phyloP scores from a whole-genome alignment of 2,888 invertebrate genomes.

The Hartigia nigra region DNA sequence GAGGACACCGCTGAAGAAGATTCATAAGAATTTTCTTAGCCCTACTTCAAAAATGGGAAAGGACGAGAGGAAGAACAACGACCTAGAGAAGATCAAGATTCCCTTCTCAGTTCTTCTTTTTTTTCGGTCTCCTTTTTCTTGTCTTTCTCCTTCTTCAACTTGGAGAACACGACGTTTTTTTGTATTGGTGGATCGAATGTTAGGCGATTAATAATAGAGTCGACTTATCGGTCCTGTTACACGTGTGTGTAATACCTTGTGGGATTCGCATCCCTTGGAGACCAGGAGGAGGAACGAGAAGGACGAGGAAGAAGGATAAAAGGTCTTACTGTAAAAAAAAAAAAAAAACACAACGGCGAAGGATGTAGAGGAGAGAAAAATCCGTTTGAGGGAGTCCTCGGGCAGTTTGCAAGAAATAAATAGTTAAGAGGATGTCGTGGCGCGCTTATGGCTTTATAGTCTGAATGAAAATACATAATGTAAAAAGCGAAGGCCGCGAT shows the following conservation, averaged over 20 bases:
- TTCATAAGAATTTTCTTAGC: not conserved
- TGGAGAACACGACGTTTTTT: not conserved
- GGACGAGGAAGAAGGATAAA: constrained; percentile 32
- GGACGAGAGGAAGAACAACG: not conserved
- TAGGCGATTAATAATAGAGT: not conserved
- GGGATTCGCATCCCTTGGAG: not conserved
- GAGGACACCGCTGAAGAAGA: not conserved
- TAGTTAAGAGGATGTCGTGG: not conserved
- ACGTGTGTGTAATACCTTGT: not conserved
- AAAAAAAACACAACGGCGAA: not conserved
- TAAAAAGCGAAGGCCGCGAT: constrained; percentile 25
- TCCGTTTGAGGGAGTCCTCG: not conserved
- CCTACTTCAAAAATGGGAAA: not conserved
- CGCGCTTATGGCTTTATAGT: constrained; percentile 33
- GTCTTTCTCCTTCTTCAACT: not conserved
- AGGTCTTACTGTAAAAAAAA: not conserved
- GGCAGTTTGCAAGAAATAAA: not conserved
- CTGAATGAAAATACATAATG: constrained; percentile 36
- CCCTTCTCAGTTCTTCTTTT: not conserved
- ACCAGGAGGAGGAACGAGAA: not conserved
- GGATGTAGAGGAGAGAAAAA: not conserved
- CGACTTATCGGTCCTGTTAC: not conserved
- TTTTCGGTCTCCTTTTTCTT: not conserved
- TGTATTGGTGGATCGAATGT: not conserved
- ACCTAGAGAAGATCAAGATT: not conserved